Evolutionary conservation across 2,113 vertebrate species (phyloP).

Genomic region (Mola mola): DNA sequence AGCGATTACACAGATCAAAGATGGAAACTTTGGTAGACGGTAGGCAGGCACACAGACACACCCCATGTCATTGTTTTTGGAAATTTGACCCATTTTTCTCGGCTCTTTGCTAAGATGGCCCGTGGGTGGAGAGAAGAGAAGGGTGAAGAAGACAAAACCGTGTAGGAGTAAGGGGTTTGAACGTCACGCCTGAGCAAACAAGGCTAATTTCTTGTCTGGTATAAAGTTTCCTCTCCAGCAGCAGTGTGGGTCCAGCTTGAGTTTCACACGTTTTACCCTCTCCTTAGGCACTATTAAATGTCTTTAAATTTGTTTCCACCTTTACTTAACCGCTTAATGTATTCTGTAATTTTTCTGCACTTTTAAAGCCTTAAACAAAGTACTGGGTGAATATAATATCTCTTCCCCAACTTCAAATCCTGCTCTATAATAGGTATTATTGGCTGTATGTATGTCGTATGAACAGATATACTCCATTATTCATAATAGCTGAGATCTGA

Average conservation of each 20-base stretch:
- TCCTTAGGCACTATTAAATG: neutral
- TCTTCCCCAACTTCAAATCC: neutral
- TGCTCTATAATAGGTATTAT: constrained; percentile 2
- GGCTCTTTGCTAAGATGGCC: constrained; percentile 36
- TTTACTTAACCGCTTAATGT: neutral
- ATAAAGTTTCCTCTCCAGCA: constrained; percentile 6
- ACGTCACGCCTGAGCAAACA: constrained; percentile 26
- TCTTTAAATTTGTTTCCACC: constrained; percentile 6
- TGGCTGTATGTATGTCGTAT: neutral
- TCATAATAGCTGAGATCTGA: constrained; percentile 10
- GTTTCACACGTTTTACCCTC: constrained; percentile 11
- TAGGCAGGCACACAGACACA: constrained; percentile 38
- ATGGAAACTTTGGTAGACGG: constrained; percentile 26
- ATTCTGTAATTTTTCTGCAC: neutral
- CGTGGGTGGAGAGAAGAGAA: constrained; percentile 41
- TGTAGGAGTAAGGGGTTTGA: constrained; percentile 34
- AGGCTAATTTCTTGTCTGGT: constrained; percentile 30
- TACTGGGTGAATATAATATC: too few relatives aligned
- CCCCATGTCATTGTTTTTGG: constrained; percentile 68
- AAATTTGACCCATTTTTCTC: constrained; percentile 77
- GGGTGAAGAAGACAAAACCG: constrained; percentile 25
- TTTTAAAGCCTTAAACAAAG: constrained; percentile 1
- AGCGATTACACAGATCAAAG: constrained; percentile 31
- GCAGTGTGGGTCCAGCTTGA: neutral
- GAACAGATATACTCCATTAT: constrained; percentile 16